These are phyloP conservation scores for Torymus aiolomorphi DNA, from an alignment of 2,888 invertebrate genomes.

Conservation along the genomic window DNA sequence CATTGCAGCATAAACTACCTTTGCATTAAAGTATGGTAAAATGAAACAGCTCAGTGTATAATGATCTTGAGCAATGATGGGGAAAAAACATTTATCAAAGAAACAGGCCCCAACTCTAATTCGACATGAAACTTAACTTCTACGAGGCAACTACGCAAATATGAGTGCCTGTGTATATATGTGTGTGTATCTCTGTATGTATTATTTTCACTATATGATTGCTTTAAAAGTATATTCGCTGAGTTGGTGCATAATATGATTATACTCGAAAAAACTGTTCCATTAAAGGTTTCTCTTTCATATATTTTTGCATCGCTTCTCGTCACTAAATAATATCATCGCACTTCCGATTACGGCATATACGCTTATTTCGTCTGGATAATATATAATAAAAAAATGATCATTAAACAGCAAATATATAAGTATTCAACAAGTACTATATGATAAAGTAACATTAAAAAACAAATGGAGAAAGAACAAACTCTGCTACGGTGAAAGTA, in stretches of 20 bases:
- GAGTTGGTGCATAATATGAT: conserved; percentile 38
- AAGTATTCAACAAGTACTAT: conserved; percentile 72
- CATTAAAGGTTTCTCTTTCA: conserved; percentile 9
- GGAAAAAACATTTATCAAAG: conserved; percentile 30
- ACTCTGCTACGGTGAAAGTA: conserved; percentile 1
- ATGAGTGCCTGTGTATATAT: conserved; percentile 27
- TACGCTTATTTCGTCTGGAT: conserved; percentile 40
- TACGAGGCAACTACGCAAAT: conserved; percentile 37
- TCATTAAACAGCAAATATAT: conserved; percentile 72
- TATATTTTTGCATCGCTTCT: conserved; percentile 31
- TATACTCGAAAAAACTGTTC: conserved; percentile 35
- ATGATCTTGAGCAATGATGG: conserved; percentile 3
- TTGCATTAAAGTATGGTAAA: conserved; percentile 30
- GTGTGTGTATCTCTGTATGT: conserved; percentile 30
- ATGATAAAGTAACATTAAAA: conserved; percentile 69
- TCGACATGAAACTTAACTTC: conserved; percentile 23
- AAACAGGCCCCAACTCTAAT: conserved; percentile 31
- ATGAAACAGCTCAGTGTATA: conserved; percentile 13
- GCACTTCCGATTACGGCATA: conserved; percentile 31
- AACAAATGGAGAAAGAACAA: conserved; percentile 53
- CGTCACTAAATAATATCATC: conserved; percentile 42
- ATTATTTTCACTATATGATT: conserved; percentile 41
- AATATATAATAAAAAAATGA: conserved; percentile 59
- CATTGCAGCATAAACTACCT: conserved; percentile 25
- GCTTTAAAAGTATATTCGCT: conserved; percentile 42